Base-by-base conservation (phyloP, 2,113 vertebrate species). In the Phasianus colchicus region DNA sequence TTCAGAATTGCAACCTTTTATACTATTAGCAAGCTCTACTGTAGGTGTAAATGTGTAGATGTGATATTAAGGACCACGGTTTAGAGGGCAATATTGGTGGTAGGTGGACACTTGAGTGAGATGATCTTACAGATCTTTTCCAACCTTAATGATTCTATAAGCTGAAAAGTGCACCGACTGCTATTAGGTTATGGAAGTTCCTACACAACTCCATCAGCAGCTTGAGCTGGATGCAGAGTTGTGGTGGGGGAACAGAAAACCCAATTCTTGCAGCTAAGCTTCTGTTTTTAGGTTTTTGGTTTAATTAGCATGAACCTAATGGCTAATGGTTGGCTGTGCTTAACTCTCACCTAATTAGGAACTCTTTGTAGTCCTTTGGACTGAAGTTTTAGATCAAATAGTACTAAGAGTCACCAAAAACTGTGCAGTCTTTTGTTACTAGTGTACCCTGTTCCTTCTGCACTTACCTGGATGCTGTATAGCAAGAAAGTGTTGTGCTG, bases 171-270 rank as follows among this genome's bases (percentile, higher is more conserved):
- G 22, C 32, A 86, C 29, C 40, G 38, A 10, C 32, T 29, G 20
- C 25, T 24, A 74, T 29, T 19, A 77, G 24, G 2, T 52, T 67
- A 13, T 34, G 24, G 65, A 29, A 83, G 13, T 14, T 43, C 34
- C 48, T 86, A n/a, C 85, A 21, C 5, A 45, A 32, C 42, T 90
- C 16, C 2, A 2, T 45, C 38, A 67, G 18, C 43, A 19, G 30
- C 8, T 4, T 9, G 30, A 76, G 30, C 55, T 19, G 22, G 55
- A 29, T 43, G 47, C 42, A 67, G 55, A 38, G 19, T 64, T 66
- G 30, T 12, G 3, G 18, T n/a, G 19, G 19, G 57, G 8, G 17
- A 7, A 10, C 43, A 3, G 0, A 1, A 4, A 47, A 6, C 25
- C 32, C 18, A 21, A 29, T 1, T 16, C 42, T 38, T 83, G 57